A percentile compares a stretch with the other conserved stretches of the same genome.
Evolutionary conservation across 1,140 invertebrate species (phyloP).

Genomic region (Meloidogyne floridensis): DNA sequence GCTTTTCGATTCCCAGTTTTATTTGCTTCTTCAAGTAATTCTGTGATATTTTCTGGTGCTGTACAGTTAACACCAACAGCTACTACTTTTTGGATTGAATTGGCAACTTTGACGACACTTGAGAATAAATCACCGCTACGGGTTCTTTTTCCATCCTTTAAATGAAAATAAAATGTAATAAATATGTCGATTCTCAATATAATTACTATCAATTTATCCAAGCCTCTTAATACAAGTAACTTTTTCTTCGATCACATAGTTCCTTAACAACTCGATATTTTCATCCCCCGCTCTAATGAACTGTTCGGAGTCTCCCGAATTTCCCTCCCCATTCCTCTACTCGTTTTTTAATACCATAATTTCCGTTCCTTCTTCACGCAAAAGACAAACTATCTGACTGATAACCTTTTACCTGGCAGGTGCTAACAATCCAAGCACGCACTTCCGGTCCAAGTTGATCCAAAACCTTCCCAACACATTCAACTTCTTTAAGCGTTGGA

Average conservation of each 20-base stretch:
- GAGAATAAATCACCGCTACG: conserved; percentile 46
- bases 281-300: no score
- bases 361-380: no score
- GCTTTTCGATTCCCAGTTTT: conserved; percentile 56
- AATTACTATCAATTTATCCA: no score
- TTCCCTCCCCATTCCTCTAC: no score
- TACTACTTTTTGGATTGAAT: conserved; percentile 71
- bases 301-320: no score
- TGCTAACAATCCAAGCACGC: conserved; percentile 67
- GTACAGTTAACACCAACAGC: conserved; percentile 86
- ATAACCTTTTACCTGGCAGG: conserved; percentile 44
- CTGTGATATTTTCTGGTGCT: conserved; percentile 71
- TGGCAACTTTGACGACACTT: conserved; percentile 33
- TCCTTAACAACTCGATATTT: no score
- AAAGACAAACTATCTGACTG: no score
- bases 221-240: no score
- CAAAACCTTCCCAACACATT: conserved; percentile 78
- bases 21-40: conserved; percentile 70
- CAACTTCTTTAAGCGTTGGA: conserved; percentile 79
- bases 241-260: no score
- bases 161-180: background rate
- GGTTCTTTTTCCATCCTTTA: conserved; percentile 45
- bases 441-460: conserved; percentile 73
- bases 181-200: no score
- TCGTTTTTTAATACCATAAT: no score